A percentile compares a stretch with the other conserved stretches of the same genome.
Conservation (phyloP, 1,140 invertebrate genomes). For the Leptinotarsa texana region DNA sequence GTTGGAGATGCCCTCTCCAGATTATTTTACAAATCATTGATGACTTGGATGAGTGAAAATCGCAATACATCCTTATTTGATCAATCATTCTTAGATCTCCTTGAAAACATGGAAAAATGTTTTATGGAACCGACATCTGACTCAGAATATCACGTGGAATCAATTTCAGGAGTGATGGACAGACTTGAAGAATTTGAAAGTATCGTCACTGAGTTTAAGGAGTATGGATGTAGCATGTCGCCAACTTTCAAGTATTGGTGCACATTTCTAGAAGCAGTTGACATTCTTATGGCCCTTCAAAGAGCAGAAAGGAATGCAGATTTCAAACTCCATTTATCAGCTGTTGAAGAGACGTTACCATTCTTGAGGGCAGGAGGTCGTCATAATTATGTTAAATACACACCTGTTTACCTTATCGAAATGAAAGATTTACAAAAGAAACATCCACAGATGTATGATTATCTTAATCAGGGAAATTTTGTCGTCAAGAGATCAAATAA, state of each 20-base stretch:
- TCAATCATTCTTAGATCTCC: too few relatives aligned
- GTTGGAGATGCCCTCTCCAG: conserved; percentile 22
- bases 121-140: too few relatives aligned
- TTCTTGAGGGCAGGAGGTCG: conserved; percentile 14
- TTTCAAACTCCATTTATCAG: conserved; percentile 22
- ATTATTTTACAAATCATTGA: conserved; percentile 26
- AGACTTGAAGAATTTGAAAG: not conserved
- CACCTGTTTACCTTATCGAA: not conserved
- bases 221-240: not conserved
- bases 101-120: too few relatives aligned
- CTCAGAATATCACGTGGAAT: too few relatives aligned
- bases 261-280: conserved; percentile 22
- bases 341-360: conserved; percentile 24
- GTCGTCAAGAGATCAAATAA: conserved; percentile 27
- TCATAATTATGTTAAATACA: conserved; percentile 5
- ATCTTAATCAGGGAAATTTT: conserved; percentile 25
- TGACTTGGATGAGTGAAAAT: not conserved
- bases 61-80: too few relatives aligned
- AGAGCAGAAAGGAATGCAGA: conserved; percentile 24
- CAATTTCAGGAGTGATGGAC: not conserved
- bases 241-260: conserved; percentile 28
- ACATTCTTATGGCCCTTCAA: conserved; percentile 1
- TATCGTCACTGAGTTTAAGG: conserved; percentile 24
- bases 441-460: conserved; percentile 16
- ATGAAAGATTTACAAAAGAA: conserved; percentile 21